Conservation (phyloP, 2,113 vertebrate genomes). For the Thalassoma bifasciatum region DNA sequence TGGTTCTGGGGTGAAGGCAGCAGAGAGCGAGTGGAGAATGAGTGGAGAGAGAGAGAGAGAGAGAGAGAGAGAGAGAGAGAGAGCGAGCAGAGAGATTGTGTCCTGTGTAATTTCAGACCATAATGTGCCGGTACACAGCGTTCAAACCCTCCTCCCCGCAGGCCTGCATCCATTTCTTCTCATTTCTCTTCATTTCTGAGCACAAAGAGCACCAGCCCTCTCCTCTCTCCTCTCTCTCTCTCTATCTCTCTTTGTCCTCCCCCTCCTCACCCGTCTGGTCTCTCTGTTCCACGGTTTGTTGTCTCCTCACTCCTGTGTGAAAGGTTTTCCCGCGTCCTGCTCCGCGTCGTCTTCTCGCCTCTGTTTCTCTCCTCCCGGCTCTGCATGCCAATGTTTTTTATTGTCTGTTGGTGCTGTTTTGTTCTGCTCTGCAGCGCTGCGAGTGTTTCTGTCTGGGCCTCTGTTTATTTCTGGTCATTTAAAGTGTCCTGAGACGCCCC, state of each 20-base stretch:
- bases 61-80: too few species aligned
- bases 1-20: too few species aligned
- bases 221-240: neutral
- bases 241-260: neutral
- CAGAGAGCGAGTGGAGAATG: too few species aligned
- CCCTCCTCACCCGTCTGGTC: neutral
- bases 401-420: slow-evolving; percentile 4
- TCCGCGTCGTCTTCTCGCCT: neutral
- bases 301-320: slow-evolving; percentile 2
- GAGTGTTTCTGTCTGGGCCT: slow-evolving; percentile 3
- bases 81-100: slow-evolving; percentile 44
- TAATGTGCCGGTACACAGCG: slow-evolving; percentile 57
- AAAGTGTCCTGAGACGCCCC: neutral
- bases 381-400: neutral
- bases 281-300: neutral
- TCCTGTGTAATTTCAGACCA: slow-evolving; percentile 64
- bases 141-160: slow-evolving; percentile 46
- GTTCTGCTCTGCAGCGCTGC: neutral
- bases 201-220: slow-evolving; percentile 26
- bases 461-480: slow-evolving; percentile 28
- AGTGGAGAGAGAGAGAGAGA: too few species aligned
- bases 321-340: neutral
- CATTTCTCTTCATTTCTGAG: slow-evolving; percentile 50
- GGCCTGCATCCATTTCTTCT: slow-evolving; percentile 42
- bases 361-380: slow-evolving; percentile 1